A percentile compares a stretch with the other conserved stretches of the same genome.
Conservation (phyloP, 2,888 invertebrate species). For the Folsomia manolachei region DNA sequence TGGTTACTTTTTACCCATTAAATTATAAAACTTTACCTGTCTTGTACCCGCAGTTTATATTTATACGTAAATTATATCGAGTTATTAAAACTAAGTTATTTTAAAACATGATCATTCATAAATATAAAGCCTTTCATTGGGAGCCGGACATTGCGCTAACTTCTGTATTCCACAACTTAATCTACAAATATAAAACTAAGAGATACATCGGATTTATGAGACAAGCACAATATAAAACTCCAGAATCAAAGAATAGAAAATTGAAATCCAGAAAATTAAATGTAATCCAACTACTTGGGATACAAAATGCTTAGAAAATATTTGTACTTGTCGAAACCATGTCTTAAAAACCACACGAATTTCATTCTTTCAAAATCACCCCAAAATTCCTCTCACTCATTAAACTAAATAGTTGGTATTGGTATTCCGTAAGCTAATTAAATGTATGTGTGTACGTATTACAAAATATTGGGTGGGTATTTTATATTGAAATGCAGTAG, state of each 20-base stretch:
- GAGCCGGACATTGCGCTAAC: not conserved
- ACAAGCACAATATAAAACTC: too few relatives aligned
- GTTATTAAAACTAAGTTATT: not conserved
- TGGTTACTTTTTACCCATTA: too few relatives aligned
- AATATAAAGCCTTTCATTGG: not conserved
- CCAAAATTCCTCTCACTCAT: too few relatives aligned
- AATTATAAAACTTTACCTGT: too few relatives aligned
- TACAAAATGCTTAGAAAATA: conserved; percentile 35
- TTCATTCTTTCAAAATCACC: too few relatives aligned
- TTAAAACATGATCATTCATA: not conserved
- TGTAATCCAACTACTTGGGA: conserved; percentile 1
- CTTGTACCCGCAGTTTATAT: not conserved
- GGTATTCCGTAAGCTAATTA: not conserved
- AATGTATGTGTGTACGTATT: not conserved
- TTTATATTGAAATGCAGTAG: too few relatives aligned
- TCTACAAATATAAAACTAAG: not conserved
- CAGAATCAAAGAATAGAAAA: not conserved
- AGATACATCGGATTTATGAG: too few relatives aligned
- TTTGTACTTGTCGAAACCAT: conserved; percentile 29
- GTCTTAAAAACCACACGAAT: too few relatives aligned
- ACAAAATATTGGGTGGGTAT: not conserved
- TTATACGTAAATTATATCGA: not conserved
- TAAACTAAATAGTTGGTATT: not conserved
- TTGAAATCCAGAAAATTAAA: conserved; percentile 4
- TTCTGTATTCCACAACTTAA: not conserved